These are phyloP conservation scores for Automeris io DNA, from an alignment of 2,888 invertebrate species.

Conservation along the genomic window DNA sequence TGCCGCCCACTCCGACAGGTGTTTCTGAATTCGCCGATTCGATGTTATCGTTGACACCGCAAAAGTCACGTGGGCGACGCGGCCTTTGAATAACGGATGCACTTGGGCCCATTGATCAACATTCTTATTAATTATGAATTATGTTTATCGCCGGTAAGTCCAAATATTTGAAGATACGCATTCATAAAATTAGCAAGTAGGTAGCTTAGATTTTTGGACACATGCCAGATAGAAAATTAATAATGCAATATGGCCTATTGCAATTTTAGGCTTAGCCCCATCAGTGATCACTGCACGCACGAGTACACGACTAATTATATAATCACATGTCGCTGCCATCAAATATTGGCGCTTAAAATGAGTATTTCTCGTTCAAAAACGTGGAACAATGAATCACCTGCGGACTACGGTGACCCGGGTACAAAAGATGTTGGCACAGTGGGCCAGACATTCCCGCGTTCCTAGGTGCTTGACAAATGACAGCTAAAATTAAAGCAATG, in stretches of 20 bases:
- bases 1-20: constrained; percentile 66
- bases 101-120: constrained; percentile 21
- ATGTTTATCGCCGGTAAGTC: constrained; percentile 1
- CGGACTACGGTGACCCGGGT: constrained; percentile 32
- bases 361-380: constrained; percentile 29
- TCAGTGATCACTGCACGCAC: background rate
- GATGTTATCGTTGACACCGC: constrained; percentile 34
- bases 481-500: constrained; percentile 60
- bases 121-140: constrained; percentile 16
- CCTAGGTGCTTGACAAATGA: constrained; percentile 44
- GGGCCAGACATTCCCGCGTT: constrained; percentile 10
- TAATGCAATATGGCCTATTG: constrained; percentile 12
- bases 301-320: background rate
- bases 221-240: constrained; percentile 11
- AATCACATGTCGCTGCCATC: constrained; percentile 13
- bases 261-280: background rate
- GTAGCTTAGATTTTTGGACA: background rate
- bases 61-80: constrained; percentile 38
- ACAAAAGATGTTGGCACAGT: constrained; percentile 60
- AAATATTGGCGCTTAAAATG: constrained; percentile 16
- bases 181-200: background rate
- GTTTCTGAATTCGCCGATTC: constrained; percentile 45
- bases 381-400: constrained; percentile 40
- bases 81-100: constrained; percentile 30
- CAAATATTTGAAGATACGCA: background rate